A percentile compares a stretch with the other conserved stretches of the same genome.
Conservation (phyloP, 2,888 invertebrate genomes). For the Pemphredon lugubris region DNA sequence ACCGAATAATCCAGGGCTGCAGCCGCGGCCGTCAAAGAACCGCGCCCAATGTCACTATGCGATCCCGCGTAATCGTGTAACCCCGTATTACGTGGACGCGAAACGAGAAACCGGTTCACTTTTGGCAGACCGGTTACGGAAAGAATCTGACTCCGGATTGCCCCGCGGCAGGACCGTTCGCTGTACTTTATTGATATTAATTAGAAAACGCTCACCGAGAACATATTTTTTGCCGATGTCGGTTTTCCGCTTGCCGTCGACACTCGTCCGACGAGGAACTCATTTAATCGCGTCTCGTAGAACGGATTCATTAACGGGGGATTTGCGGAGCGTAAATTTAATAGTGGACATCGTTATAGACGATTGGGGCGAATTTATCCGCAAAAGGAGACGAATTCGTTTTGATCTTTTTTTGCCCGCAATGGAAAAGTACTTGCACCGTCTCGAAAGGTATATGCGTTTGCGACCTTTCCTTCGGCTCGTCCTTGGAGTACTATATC, state of each 20-base stretch:
- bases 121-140: constrained; percentile 50
- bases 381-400: too few species aligned
- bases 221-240: neutral
- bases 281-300: too few species aligned
- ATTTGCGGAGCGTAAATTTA: too few species aligned
- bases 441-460: too few species aligned
- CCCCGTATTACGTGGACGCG: constrained; percentile 58
- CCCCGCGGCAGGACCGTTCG: constrained; percentile 13
- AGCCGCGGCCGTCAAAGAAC: constrained; percentile 62
- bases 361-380: too few species aligned
- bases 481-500: too few species aligned
- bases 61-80: constrained; percentile 64
- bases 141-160: constrained; percentile 43
- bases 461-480: too few species aligned
- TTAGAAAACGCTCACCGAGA: constrained; percentile 16
- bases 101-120: constrained; percentile 56
- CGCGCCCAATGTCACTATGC: constrained; percentile 71
- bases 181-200: constrained; percentile 24
- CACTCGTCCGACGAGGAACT: neutral
- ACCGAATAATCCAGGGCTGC: constrained; percentile 64
- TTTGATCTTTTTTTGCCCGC: too few species aligned
- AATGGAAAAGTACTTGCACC: too few species aligned
- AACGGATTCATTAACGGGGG: too few species aligned
- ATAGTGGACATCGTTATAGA: too few species aligned
- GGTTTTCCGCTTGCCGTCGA: neutral